Evolutionary conservation across 1,140 invertebrate species (phyloP).

Genomic region (Uloborus diversus): DNA sequence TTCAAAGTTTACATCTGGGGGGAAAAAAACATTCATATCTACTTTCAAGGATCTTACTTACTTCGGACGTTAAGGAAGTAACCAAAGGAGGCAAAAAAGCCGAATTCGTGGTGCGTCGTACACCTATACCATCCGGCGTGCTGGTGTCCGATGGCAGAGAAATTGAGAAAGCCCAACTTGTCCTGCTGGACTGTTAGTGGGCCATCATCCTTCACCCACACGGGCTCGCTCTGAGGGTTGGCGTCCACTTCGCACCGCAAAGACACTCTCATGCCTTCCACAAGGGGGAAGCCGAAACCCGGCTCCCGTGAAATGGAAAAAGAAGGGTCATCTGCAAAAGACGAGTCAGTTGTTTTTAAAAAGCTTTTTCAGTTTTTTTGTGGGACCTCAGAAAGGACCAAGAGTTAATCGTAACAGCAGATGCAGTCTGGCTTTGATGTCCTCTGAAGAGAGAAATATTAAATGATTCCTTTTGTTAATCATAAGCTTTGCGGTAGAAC

Average conservation of each 20-base stretch:
- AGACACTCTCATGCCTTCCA: slow-evolving; percentile 84
- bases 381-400: too few relatives aligned
- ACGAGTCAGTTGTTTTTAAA: too few relatives aligned
- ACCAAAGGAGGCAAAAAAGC: slow-evolving; percentile 85
- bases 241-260: slow-evolving; percentile 90
- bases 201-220: slow-evolving; percentile 75
- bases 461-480: too few relatives aligned
- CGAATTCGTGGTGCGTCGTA: slow-evolving; percentile 80
- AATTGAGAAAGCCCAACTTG: slow-evolving; percentile 82
- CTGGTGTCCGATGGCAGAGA: slow-evolving; percentile 76
- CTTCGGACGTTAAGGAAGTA: slow-evolving; percentile 87
- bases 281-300: slow-evolving; percentile 85
- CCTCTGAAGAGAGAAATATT: too few relatives aligned
- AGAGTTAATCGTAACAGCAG: too few relatives aligned
- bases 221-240: slow-evolving; percentile 84
- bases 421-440: too few relatives aligned
- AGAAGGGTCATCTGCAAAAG: slow-evolving; percentile 82
- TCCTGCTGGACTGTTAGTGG: slow-evolving; percentile 69
- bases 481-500: too few relatives aligned
- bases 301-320: slow-evolving; percentile 89
- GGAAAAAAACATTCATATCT: too few relatives aligned
- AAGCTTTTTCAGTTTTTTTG: too few relatives aligned
- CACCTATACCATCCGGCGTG: slow-evolving; percentile 92
- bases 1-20: too few relatives aligned
- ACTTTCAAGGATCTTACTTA: too few relatives aligned